Evolutionary conservation across 1,140 invertebrate species (phyloP).

Genomic region (Drosophila parabipectinata): DNA sequence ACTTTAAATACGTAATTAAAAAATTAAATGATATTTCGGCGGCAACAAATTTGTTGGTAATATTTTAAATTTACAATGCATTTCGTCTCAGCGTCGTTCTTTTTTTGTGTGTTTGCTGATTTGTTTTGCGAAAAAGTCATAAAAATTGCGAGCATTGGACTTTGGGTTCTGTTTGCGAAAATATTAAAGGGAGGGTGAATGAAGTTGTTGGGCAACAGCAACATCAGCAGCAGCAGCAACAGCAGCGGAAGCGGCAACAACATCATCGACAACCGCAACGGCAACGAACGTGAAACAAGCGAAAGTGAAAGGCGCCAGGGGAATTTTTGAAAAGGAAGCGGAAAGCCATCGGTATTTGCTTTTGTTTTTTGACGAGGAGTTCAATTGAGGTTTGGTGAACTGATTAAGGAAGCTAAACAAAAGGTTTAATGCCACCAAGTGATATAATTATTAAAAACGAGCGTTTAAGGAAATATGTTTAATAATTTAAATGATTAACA

Average conservation of each 20-base stretch:
- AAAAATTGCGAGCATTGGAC: constrained; percentile 54
- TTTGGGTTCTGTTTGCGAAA: constrained; percentile 16
- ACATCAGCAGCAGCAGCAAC: constrained; percentile 54
- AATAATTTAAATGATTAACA: not conserved
- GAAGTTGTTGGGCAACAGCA: constrained; percentile 34
- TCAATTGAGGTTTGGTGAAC: constrained; percentile 43
- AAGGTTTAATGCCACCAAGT: constrained; percentile 39
- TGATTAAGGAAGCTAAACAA: constrained; percentile 19
- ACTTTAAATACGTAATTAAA: constrained; percentile 69
- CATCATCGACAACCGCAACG: constrained; percentile 6
- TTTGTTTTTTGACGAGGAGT: constrained; percentile 17
- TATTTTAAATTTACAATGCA: constrained; percentile 45
- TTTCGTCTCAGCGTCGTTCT: constrained; percentile 18
- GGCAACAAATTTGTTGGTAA: constrained; percentile 39
- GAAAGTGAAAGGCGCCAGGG: constrained; percentile 70
- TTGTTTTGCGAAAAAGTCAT: constrained; percentile 50
- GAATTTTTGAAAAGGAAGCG: constrained; percentile 62
- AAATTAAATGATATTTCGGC: constrained; percentile 60
- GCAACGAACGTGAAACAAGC: constrained; percentile 32
- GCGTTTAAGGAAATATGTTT: not conserved
- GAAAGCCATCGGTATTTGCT: constrained; percentile 15
- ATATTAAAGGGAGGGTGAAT: not conserved
- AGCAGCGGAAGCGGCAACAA: not conserved
- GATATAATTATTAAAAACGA: constrained; percentile 7
- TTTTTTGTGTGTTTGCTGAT: constrained; percentile 50